These are phyloP conservation scores for Zaprionus africanus DNA, from an alignment of 1,140 invertebrate species.

Conservation along the genomic window DNA sequence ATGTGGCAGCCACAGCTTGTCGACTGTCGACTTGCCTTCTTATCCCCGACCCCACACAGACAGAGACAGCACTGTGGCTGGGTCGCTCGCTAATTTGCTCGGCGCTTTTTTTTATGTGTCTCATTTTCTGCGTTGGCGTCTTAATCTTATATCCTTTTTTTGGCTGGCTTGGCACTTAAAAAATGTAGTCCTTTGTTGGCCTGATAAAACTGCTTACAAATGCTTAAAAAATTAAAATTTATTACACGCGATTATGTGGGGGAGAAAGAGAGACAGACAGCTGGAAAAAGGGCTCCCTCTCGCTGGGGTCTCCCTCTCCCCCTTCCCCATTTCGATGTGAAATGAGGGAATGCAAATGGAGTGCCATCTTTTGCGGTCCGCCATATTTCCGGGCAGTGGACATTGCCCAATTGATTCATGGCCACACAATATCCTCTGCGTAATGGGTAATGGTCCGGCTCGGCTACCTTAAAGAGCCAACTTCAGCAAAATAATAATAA, in stretches of 20 bases:
- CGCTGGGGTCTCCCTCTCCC: background rate
- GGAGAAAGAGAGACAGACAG: background rate
- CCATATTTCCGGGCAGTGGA: conserved; percentile 78
- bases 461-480: conserved; percentile 71
- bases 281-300: background rate
- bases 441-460: conserved; percentile 60
- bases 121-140: conserved; percentile 60
- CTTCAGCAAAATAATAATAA: conserved; percentile 77
- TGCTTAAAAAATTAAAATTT: conserved; percentile 84
- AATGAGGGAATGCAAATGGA: conserved; percentile 65
- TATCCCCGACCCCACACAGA: background rate
- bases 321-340: background rate
- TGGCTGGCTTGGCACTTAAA: conserved; percentile 75
- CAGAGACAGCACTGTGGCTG: background rate
- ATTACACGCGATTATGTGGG: conserved; percentile 74
- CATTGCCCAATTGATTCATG: conserved; percentile 80
- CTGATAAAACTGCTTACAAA: conserved; percentile 82
- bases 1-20: conserved; percentile 3
- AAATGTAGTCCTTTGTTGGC: conserved; percentile 74
- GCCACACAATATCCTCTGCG: conserved; percentile 78
- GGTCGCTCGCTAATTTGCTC: conserved; percentile 77
- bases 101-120: conserved; percentile 74
- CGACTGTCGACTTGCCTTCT: conserved; percentile 13
- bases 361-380: conserved; percentile 67
- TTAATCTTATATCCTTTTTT: conserved; percentile 83